Evolutionary conservation across 2,888 invertebrate species (phyloP), one percentile per base, ranked within the genome.

Genomic region (Torymus auratus): DNA sequence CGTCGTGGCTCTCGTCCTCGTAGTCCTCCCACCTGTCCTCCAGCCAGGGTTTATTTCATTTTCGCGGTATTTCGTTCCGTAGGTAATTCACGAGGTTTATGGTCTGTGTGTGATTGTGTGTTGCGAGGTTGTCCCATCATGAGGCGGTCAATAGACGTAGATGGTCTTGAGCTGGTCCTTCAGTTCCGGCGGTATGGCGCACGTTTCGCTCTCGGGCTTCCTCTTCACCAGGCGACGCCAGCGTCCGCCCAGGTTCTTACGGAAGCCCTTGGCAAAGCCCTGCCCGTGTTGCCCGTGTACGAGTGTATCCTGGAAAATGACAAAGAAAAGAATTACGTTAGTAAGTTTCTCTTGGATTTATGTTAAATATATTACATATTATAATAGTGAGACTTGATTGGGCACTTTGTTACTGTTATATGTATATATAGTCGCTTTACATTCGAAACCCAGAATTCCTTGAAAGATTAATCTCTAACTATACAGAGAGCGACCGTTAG

Each of bases 131-230:
- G 56, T 23, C 20, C 15, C 10, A 78, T 82, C 69, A 58, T 75
- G 81, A 78, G 85, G 62, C 10, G 3, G 12, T 93, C 93, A 96
- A 92, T 96, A 96, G 91, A 96, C 96, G 92, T 96, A 96, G 89
- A 96, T 96, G 91, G 96, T 95, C 92, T 96, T 96, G 86, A 96
- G 93, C 92, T 96, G 96, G 86, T 96, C 96, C 91, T 96, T 95
- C 88, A 96, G 93, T 92, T 96, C 96, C 80, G 96, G 95, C 87
- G 96, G 96, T 93, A 96, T 96, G 91, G 95, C 94, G 92, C 96
- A 96, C 85, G 94, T 94, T 90, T 96, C 95, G 91, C 95, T 94
- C 89, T 94, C 94, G 84, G 96, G 94, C 93, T 96, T 96, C 93
- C 95, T 95, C 91, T 96, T 95, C 85, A 96, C 96, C 87, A 96